Evolutionary conservation across 37 sponge, comb jelly and placozoan species (phyloP).

Genomic region (Halichondria panicea): DNA sequence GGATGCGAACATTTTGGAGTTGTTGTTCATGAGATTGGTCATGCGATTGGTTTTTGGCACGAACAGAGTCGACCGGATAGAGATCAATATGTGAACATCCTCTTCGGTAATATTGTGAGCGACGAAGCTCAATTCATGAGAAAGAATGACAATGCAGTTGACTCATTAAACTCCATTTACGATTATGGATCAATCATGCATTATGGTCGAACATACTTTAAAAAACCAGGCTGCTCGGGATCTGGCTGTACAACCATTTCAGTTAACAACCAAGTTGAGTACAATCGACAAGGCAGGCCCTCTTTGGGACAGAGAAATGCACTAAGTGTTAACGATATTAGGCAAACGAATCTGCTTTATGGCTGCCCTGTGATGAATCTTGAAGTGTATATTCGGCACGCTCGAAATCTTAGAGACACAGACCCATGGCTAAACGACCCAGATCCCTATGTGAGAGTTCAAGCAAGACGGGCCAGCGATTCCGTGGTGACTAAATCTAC

Average conservation of each 20-base stretch:
- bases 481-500: background rate
- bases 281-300: background rate
- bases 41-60: slow-evolving; percentile 53
- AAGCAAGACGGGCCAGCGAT: background rate
- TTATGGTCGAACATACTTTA: background rate
- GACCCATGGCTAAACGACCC: background rate
- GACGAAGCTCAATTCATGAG: slow-evolving; percentile 21
- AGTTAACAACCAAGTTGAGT: background rate
- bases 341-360: background rate
- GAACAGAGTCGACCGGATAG: slow-evolving; percentile 55
- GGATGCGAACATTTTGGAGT: slow-evolving; percentile 3
- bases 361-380: background rate
- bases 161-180: background rate
- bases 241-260: background rate
- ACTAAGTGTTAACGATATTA: background rate
- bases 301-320: background rate
- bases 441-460: background rate
- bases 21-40: slow-evolving; percentile 56
- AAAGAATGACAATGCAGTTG: background rate
- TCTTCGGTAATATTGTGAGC: slow-evolving; percentile 18
- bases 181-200: slow-evolving; percentile 42
- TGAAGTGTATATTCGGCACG: background rate
- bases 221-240: background rate
- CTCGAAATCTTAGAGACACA: background rate
- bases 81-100: slow-evolving; percentile 35